Conservation (phyloP, 2,797 vertebrate species). For the Champsocephalus esox region DNA sequence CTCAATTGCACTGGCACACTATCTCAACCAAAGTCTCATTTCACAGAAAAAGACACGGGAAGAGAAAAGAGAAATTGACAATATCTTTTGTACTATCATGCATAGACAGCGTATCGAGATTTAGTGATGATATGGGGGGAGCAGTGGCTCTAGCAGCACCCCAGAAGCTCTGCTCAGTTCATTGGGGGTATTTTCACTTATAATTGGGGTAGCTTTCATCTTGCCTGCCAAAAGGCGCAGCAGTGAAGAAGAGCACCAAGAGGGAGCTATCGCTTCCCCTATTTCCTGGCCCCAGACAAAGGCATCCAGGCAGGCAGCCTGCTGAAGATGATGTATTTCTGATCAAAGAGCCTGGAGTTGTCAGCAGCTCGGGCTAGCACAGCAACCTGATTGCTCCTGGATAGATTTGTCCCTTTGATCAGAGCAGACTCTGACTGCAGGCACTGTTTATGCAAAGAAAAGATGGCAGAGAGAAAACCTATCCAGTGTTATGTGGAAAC, state of each 20-base stretch:
- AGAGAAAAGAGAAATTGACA: constrained; percentile 72
- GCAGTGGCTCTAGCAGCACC: constrained; percentile 65
- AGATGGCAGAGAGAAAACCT: constrained; percentile 66
- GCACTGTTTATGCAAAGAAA: constrained; percentile 87
- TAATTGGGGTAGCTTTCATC: constrained; percentile 94
- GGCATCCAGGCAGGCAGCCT: constrained; percentile 81
- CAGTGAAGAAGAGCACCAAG: constrained; percentile 86
- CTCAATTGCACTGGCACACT: constrained; percentile 77
- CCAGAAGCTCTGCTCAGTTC: constrained; percentile 76
- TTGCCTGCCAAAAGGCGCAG: constrained; percentile 88
- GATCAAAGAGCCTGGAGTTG: constrained; percentile 91
- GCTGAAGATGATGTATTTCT: constrained; percentile 90
- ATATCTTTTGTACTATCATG: constrained; percentile 80
- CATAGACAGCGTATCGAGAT: constrained; percentile 76
- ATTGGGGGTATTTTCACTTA: constrained; percentile 87
- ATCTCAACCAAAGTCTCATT: constrained; percentile 78
- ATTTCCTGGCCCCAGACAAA: constrained; percentile 93
- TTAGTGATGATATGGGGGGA: constrained; percentile 74
- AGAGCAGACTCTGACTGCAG: constrained; percentile 83
- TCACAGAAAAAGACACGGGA: constrained; percentile 56
- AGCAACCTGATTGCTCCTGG: constrained; percentile 88
- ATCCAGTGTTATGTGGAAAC: constrained; percentile 72
- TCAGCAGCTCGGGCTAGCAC: constrained; percentile 86
- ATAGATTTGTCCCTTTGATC: constrained; percentile 91
- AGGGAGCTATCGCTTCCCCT: constrained; percentile 88